A percentile compares a stretch with the other conserved stretches of the same genome.
These are phyloP conservation scores for Vesta saturnalis DNA, from an alignment of 2,888 invertebrate genomes.

Conservation along the genomic window DNA sequence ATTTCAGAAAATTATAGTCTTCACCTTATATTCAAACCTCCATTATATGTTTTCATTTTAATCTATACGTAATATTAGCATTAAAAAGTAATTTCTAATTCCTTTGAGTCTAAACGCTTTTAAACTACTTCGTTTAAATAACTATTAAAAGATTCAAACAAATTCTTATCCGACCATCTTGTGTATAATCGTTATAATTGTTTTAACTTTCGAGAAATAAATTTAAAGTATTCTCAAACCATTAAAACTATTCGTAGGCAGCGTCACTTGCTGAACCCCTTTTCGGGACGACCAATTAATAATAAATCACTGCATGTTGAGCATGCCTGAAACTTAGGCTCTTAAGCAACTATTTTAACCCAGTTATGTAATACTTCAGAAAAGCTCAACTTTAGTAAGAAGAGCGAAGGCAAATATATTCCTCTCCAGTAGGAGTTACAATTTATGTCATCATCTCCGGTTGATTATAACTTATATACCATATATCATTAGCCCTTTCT, in stretches of 20 bases:
- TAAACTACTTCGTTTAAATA: slow-evolving; percentile 43
- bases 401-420: slow-evolving; percentile 26
- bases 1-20: slow-evolving; percentile 43
- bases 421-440: slow-evolving; percentile 41
- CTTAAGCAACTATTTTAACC: slow-evolving; percentile 52
- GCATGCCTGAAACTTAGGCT: slow-evolving; percentile 47
- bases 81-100: slow-evolving; percentile 36
- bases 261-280: slow-evolving; percentile 12
- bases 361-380: slow-evolving; percentile 50
- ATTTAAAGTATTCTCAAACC: neutral
- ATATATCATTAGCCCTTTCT: slow-evolving; percentile 52
- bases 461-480: slow-evolving; percentile 55
- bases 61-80: slow-evolving; percentile 36
- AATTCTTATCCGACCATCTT: slow-evolving; percentile 18
- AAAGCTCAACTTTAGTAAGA: slow-evolving; percentile 44
- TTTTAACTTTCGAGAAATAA: slow-evolving; percentile 8
- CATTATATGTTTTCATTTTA: slow-evolving; percentile 38
- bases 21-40: slow-evolving; percentile 47
- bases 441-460: slow-evolving; percentile 52
- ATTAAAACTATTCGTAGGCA: slow-evolving; percentile 6
- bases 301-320: slow-evolving; percentile 44
- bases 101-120: slow-evolving; percentile 43
- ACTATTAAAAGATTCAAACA: slow-evolving; percentile 27
- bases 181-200: slow-evolving; percentile 15
- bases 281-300: slow-evolving; percentile 38